Percentiles rank a stretch among this genome's conserved stretches.
Conservation (phyloP, 2,888 invertebrate genomes). For the Toxonevra muliebris region DNA sequence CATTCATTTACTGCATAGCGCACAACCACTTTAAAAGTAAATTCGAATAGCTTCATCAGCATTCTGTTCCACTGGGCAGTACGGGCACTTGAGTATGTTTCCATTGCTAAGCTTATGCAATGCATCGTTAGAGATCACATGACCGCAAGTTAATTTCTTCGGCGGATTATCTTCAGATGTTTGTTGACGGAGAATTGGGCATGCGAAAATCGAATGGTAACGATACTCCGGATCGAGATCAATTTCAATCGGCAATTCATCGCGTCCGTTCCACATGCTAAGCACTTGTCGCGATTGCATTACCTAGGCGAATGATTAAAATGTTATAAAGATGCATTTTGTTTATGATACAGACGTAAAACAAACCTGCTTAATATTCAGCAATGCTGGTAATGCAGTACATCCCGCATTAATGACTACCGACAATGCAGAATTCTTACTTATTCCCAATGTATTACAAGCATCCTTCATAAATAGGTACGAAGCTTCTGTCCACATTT, state of each 20-base stretch:
- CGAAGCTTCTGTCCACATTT: constrained; percentile 80
- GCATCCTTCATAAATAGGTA: constrained; percentile 94
- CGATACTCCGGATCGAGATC: constrained; percentile 90
- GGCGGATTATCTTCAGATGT: constrained; percentile 96
- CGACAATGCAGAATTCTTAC: constrained; percentile 88
- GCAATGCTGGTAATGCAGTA: constrained; percentile 90
- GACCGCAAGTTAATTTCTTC: constrained; percentile 95
- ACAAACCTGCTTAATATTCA: constrained; percentile 83
- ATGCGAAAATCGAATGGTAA: constrained; percentile 98
- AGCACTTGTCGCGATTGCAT: constrained; percentile 90
- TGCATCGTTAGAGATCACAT: constrained; percentile 97
- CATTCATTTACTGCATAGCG: too few species aligned
- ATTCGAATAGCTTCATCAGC: constrained; percentile 92
- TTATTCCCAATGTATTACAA: constrained; percentile 88
- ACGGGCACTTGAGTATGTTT: constrained; percentile 98
- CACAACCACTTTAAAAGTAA: constrained; percentile 74
- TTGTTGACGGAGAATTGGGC: constrained; percentile 97
- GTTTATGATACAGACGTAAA: not conserved
- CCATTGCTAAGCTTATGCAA: constrained; percentile 92
- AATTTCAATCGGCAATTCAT: constrained; percentile 97
- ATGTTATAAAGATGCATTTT: not conserved
- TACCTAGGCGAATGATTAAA: constrained; percentile 63
- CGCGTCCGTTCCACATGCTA: constrained; percentile 93
- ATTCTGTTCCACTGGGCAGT: constrained; percentile 97
- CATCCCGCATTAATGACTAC: constrained; percentile 94